phyloP scores from a whole-genome alignment of 2,113 vertebrate genomes.

The Girardinichthys multiradiatus region DNA sequence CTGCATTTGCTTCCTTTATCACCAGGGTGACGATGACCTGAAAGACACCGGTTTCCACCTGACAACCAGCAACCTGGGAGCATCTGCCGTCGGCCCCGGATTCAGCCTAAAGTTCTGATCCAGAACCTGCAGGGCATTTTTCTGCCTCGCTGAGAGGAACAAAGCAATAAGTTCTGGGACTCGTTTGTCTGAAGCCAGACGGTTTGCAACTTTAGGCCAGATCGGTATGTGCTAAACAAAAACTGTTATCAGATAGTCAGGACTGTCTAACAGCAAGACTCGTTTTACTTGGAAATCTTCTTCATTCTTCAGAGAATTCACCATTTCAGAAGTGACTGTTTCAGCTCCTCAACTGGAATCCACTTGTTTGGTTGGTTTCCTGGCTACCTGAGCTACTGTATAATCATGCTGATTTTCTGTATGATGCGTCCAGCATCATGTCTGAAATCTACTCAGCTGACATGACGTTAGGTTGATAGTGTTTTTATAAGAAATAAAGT shows the following conservation, averaged over 20 bases:
- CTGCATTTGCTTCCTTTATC: constrained; percentile 4
- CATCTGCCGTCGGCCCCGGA: constrained; percentile 92
- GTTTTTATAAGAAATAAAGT: constrained; percentile 76
- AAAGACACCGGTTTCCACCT: constrained; percentile 96
- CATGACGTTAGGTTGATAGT: constrained; percentile 33
- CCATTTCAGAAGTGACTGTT: constrained; percentile 15
- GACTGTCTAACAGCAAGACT: constrained; percentile 68
- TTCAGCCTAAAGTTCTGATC: constrained; percentile 96
- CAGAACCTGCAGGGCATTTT: not conserved
- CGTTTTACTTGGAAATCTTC: constrained; percentile 1
- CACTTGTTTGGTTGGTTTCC: constrained; percentile 37
- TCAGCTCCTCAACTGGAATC: constrained; percentile 27
- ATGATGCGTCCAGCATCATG: constrained; percentile 46
- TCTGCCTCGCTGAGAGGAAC: not conserved
- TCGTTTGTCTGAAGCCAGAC: constrained; percentile 22
- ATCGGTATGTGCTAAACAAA: constrained; percentile 33
- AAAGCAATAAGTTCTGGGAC: constrained; percentile 40
- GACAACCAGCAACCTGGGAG: constrained; percentile 95
- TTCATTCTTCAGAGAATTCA: constrained; percentile 30
- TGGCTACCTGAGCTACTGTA: constrained; percentile 72
- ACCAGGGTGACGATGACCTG: constrained; percentile 92
- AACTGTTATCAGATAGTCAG: constrained; percentile 50
- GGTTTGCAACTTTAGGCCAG: constrained; percentile 28
- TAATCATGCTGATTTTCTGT: constrained; percentile 53
- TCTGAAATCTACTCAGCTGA: constrained; percentile 41